Evolutionary conservation across 1,140 invertebrate species (phyloP).

Genomic region (Papilio polytes): DNA sequence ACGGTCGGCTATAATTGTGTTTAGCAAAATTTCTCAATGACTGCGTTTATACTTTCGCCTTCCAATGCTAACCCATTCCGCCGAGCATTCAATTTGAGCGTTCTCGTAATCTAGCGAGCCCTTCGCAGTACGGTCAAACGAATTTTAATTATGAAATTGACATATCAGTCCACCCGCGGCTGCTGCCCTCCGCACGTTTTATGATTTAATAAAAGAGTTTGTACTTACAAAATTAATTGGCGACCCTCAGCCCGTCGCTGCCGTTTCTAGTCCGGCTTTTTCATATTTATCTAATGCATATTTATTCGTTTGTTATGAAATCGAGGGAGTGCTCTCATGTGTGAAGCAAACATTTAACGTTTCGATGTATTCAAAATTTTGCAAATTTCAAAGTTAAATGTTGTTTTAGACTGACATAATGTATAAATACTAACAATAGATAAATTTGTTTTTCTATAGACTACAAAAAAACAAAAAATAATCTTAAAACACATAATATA

Average conservation of each 20-base stretch:
- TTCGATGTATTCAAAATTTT: neutral
- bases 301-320: conserved; percentile 79
- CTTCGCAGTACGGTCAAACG: conserved; percentile 76
- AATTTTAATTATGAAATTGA: conserved; percentile 83
- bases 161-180: conserved; percentile 66
- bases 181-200: conserved; percentile 59
- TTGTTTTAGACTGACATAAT: no score
- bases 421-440: no score
- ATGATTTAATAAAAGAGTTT: conserved; percentile 82
- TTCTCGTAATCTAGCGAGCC: conserved; percentile 70
- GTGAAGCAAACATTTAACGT: conserved; percentile 54
- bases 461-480: neutral
- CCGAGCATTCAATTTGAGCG: conserved; percentile 72
- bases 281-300: conserved; percentile 80
- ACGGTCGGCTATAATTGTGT: conserved; percentile 72
- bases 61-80: conserved; percentile 56
- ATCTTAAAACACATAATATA: neutral
- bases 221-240: conserved; percentile 76
- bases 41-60: conserved; percentile 65
- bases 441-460: no score
- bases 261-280: conserved; percentile 67
- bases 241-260: conserved; percentile 50
- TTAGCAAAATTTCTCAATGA: conserved; percentile 67
- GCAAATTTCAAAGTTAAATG: neutral
- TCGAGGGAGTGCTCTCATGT: conserved; percentile 61